These are phyloP conservation scores for Colletes gigas DNA, from an alignment of 1,140 invertebrate genomes.

Conservation along the genomic window DNA sequence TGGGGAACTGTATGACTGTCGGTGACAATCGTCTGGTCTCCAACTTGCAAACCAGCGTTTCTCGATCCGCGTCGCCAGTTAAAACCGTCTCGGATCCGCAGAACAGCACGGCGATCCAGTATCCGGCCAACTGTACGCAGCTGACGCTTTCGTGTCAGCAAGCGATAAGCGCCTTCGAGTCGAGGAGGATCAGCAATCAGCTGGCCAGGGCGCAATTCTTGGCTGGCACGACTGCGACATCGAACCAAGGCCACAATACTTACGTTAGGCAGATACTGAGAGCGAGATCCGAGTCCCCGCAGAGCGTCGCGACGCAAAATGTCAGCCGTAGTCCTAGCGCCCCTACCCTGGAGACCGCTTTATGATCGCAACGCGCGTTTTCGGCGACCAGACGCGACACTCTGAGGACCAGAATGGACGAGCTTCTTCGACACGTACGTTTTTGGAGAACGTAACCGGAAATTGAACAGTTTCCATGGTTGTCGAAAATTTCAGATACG, in stretches of 20 bases:
- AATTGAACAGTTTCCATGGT: background rate
- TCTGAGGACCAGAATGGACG: background rate
- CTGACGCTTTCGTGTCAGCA: constrained; percentile 44
- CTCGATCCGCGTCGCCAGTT: background rate
- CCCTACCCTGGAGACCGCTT: constrained; percentile 77
- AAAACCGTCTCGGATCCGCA: background rate
- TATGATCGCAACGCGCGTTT: constrained; percentile 64
- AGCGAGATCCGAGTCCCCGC: constrained; percentile 77
- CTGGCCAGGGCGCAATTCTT: constrained; percentile 77
- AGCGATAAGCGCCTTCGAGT: constrained; percentile 69
- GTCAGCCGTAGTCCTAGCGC: constrained; percentile 78
- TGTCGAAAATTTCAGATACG: background rate
- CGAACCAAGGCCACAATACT: constrained; percentile 58
- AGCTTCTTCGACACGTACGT: constrained; percentile 22
- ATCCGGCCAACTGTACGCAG: constrained; percentile 5
- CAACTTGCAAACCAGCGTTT: background rate
- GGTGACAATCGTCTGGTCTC: background rate
- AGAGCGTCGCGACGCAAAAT: constrained; percentile 65
- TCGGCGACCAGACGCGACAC: background rate
- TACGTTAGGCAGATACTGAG: constrained; percentile 71
- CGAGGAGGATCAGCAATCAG: constrained; percentile 74
- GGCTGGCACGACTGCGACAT: constrained; percentile 52
- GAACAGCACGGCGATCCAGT: background rate
- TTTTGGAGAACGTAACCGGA: background rate
- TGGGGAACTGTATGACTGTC: background rate